Evolutionary conservation across 2,113 vertebrate genomes (phyloP), one percentile per base, ranked within the genome.

Genomic region (Microtus montanus): DNA sequence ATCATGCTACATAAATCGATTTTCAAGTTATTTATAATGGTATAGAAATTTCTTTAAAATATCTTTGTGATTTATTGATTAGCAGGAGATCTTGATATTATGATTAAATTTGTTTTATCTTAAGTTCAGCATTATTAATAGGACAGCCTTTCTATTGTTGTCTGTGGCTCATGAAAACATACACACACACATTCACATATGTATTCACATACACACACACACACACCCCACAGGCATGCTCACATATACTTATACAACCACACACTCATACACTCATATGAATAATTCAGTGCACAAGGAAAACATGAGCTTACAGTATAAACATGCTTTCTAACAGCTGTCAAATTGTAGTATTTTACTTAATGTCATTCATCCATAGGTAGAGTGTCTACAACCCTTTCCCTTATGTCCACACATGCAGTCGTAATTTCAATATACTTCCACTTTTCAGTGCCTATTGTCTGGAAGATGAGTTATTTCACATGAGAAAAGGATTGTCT

Each of bases 1-100:
- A 54, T 49, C 3, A 58, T 66, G 63, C 4, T 38, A 64, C 47
- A 35, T 71, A 87, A 88, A 33, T 3, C 24, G 30, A n/a, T 52
- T 96, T 92, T 84, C 47, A 83, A 89, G 24, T 63, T 87, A 64
- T 47, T 93, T 80, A 49, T 80, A 71, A 35, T 85, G 10, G 4
- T 28, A 54, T 44, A 11, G 7, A 66, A 1, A 52, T 82, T 88
- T 33, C 87, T 47, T 95, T 70, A 71, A 70, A 71, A 44, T 87
- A 38, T 63, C 22, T 94, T 87, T 5, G 38, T 80, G 33, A 63
- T 68, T 24, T 0, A 26, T 93, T 73, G 2, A 79, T 95, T 64
- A 61, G 24, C 77, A 92, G 54, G 3, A 74, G n/a, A 82, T 86
- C 1, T 24, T 91, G 66, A 33, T 19, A 47, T 61, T 77, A 28